These are phyloP conservation scores for Octodonta nipae DNA, from an alignment of 2,888 invertebrate genomes.

Conservation along the genomic window DNA sequence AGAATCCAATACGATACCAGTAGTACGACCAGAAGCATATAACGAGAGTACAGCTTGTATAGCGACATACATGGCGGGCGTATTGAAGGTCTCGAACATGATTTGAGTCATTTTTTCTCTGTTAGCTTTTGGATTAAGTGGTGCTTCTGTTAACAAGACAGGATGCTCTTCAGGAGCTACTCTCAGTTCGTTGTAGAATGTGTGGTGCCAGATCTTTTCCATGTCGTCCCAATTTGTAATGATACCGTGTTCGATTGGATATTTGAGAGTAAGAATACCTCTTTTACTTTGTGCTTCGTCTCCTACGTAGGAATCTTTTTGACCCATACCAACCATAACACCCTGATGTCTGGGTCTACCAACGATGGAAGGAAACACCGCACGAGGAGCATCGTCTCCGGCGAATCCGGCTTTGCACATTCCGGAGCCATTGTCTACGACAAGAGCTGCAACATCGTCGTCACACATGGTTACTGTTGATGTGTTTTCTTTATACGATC, in stretches of 20 bases:
- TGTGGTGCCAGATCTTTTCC: conserved; percentile 88
- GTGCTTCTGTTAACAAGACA: conserved; percentile 77
- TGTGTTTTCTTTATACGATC: too few species aligned
- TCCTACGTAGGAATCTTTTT: conserved; percentile 77
- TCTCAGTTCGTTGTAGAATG: conserved; percentile 84
- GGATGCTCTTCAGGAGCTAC: conserved; percentile 90
- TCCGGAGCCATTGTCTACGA: conserved; percentile 80
- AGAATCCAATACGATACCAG: conserved; percentile 86
- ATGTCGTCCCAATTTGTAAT: conserved; percentile 88
- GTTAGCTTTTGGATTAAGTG: conserved; percentile 85
- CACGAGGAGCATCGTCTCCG: conserved; percentile 76
- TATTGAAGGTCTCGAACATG: conserved; percentile 64
- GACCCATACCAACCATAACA: conserved; percentile 81
- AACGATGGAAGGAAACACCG: conserved; percentile 78
- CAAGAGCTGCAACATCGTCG: conserved; percentile 82
- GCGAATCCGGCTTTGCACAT: conserved; percentile 89
- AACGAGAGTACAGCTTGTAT: conserved; percentile 90
- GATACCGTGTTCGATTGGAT: conserved; percentile 81
- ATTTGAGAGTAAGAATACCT: conserved; percentile 77
- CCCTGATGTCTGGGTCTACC: conserved; percentile 75
- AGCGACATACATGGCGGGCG: conserved; percentile 86
- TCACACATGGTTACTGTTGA: too few species aligned
- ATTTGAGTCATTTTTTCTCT: conserved; percentile 65
- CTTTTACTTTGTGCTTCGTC: conserved; percentile 56
- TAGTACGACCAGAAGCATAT: conserved; percentile 92